Base-by-base conservation (phyloP, 2,888 invertebrate species). In the Catocala nupta region DNA sequence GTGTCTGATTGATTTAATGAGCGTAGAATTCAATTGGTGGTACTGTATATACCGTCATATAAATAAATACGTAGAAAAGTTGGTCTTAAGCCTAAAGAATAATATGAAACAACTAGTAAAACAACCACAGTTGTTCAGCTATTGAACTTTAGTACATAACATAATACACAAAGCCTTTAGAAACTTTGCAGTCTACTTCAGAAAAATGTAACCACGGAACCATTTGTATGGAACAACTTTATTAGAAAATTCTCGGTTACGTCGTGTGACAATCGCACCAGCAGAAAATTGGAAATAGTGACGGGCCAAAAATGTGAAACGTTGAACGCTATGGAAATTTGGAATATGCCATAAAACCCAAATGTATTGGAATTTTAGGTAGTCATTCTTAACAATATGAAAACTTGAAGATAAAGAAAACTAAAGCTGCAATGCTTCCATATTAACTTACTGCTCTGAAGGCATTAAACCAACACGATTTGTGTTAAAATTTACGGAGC, bases 271-370 rank as follows among this genome's bases (percentile, higher is more conserved):
- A 75, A 70, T 75, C 56, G 69, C 73, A 71, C 69, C 66, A 69
- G 65, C 56, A 62, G 73, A 76, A 83, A 84, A 85, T 84, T 85
- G 81, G 79, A 80, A 84, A 81, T 78, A 80, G 79, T 81, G 80
- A 80, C 77, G 67, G 59, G 77, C 74, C 77, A 79, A 84, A 82
- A 75, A 63, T 16, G 55, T 67, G 67, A 64, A 70, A 60, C 44
- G 51, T 59, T 44, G 39, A 53, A 59, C 55, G 45, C 12, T 33
- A 48, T 59, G 39, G 25, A 49, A 70, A 62, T 63, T 65, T 42
- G 16, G 53, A 58, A 67, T 54, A 65, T 59, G 47, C 34, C 9
- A 54, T 44, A 44, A 57, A 34, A 53, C 12, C 39, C 45, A 59
- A 53, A 34, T 34, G 45, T 9, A 9, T 25, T n/a, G 1, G 33